Percentiles rank a stretch among this genome's conserved stretches.
phyloP scores from a whole-genome alignment of 2,113 vertebrate species.

The Sinocyclocheilus rhinocerous region DNA sequence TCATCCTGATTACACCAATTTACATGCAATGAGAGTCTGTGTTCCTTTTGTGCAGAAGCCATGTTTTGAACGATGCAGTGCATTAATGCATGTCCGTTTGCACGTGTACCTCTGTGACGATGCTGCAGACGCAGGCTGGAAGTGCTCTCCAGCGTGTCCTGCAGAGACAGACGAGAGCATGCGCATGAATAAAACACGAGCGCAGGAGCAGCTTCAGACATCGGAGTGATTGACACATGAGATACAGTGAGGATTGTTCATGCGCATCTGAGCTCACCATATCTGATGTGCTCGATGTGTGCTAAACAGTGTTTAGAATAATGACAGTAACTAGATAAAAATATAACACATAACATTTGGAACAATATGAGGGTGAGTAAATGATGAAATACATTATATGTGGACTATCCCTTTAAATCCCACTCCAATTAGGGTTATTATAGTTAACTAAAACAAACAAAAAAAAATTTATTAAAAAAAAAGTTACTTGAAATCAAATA shows the following conservation, averaged over 20 bases:
- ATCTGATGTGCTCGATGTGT: not conserved
- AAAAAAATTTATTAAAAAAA: too few species aligned
- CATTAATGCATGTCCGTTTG: not conserved
- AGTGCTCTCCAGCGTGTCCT: slow-evolving; percentile 87
- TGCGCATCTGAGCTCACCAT: not conserved
- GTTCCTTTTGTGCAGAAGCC: not conserved
- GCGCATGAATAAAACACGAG: not conserved
- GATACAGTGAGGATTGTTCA: too few species aligned
- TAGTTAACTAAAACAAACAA: not conserved
- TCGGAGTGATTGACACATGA: too few species aligned
- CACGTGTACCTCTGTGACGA: slow-evolving; percentile 86
- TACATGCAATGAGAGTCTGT: not conserved
- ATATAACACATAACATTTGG: not conserved
- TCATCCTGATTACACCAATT: slow-evolving; percentile 10
- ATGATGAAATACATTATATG: not conserved
- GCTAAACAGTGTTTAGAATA: not conserved
- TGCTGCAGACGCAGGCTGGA: slow-evolving; percentile 81
- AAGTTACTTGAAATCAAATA: too few species aligned
- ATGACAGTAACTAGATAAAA: too few species aligned
- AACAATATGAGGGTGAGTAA: not conserved
- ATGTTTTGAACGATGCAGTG: not conserved
- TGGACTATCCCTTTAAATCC: not conserved
- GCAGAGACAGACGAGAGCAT: slow-evolving; percentile 4
- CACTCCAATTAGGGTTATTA: not conserved
- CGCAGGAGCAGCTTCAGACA: not conserved